Base-by-base conservation (phyloP, 1,140 invertebrate genomes). In the Trichonephila clavipes region DNA sequence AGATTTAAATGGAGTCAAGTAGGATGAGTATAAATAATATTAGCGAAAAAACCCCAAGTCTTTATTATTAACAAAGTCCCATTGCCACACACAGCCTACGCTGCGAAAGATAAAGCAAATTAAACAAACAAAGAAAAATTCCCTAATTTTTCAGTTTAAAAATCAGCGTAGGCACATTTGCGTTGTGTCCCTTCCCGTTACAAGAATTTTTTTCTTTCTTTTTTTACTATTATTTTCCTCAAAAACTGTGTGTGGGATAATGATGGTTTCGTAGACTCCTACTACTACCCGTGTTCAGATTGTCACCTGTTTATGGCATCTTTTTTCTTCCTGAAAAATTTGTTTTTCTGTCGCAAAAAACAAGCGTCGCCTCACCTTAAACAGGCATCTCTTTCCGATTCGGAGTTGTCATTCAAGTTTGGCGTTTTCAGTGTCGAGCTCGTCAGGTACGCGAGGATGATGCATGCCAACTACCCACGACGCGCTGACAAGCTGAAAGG, bases 21-120 rank as follows among this genome's bases (percentile, higher is more conserved):
- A 90, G 89, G 89, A 90, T 81, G 89, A 61, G 44, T 90, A 82
- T 90, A 90, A 90, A 90, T 90, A 90, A 90, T 90, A 90, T 90
- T 90, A 90, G 58, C 72, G 24, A 61, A 59, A 89, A 59, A 81
- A 82, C 69, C 69, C 69, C 89, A 69, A 61, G 18, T 40, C 62
- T 24, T 72, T 81, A 59, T 77, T 81, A 59, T 51, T 81, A 81
- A 62, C 40, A 72, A 72, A 61, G 58, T 72, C 88, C 89, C 77
- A 77, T 90, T 90, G 89, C 89, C 89, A 90, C 51, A 82, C 69
- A 62, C 66, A 51, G 24, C 89, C 89, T 62, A 90, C 89, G 89
- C 89, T 28, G 28, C 28, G 16, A n/a, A 90, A 58, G 88, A 89
- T 89, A 89, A 69, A 69, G 88, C 51, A 77, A 77, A 89, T 72